A percentile compares a stretch with the other conserved stretches of the same genome.
These are phyloP conservation scores for Chelmon rostratus DNA, from an alignment of 2,797 vertebrate species.

Conservation along the genomic window DNA sequence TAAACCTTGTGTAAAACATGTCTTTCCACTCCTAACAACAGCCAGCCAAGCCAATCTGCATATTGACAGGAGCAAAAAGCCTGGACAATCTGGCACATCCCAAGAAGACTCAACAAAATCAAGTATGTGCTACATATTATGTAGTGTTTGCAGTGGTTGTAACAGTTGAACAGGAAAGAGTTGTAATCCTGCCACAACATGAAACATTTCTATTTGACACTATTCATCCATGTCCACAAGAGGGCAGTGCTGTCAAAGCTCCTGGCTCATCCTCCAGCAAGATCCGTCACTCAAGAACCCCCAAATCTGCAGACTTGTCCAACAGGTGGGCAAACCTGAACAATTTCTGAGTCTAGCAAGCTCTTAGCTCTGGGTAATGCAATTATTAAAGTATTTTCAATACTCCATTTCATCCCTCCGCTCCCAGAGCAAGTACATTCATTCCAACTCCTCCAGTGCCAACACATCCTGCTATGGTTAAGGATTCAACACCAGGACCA, in stretches of 20 bases:
- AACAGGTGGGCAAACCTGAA: conserved; percentile 32
- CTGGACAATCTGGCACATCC: not conserved
- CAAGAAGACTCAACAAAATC: conserved; percentile 11
- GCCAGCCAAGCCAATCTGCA: not conserved
- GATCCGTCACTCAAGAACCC: not conserved
- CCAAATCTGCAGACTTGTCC: not conserved
- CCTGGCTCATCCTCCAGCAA: not conserved
- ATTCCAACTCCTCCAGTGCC: not conserved
- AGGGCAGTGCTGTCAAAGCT: conserved; percentile 46
- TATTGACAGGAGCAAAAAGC: conserved; percentile 34
- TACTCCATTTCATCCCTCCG: not conserved
- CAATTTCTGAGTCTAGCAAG: not conserved
- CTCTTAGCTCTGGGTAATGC: not conserved
- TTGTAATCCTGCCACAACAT: not conserved
- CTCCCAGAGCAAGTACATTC: not conserved
- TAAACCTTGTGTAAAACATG: not conserved
- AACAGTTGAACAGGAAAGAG: not conserved
- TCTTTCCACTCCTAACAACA: not conserved
- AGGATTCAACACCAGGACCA: not conserved
- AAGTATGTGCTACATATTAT: conserved; percentile 37
- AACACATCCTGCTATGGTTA: not conserved
- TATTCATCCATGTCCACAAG: conserved; percentile 61
- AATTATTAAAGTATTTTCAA: not conserved
- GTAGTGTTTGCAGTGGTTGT: not conserved
- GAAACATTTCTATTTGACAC: conserved; percentile 1